These are phyloP conservation scores for Leptosomus discolor DNA, from an alignment of 2,113 vertebrate species.

Conservation along the genomic window DNA sequence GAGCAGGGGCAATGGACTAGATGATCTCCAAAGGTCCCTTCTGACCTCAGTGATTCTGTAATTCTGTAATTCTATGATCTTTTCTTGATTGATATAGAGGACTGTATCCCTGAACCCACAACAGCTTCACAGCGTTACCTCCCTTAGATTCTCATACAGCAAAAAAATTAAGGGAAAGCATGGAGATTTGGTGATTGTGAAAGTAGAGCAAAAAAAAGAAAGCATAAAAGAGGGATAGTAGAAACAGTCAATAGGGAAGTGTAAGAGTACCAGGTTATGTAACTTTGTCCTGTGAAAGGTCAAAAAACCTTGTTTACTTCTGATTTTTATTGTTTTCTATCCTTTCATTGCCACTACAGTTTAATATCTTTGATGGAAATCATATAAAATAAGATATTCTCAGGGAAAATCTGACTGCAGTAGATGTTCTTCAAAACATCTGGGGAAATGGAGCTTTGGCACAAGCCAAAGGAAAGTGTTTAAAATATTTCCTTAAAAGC, in stretches of 20 bases:
- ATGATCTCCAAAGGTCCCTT: background rate
- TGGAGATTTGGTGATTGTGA: background rate
- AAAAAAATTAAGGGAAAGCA: background rate
- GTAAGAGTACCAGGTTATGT: background rate
- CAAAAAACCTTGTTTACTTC: background rate
- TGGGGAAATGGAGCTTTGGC: background rate
- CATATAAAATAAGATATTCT: background rate
- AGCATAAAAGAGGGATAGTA: background rate
- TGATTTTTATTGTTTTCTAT: background rate
- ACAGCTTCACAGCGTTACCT: background rate
- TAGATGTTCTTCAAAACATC: background rate
- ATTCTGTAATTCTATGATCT: background rate
- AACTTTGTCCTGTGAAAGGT: background rate
- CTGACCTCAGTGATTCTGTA: background rate
- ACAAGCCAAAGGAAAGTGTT: background rate
- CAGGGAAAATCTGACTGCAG: background rate
- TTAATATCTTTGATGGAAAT: background rate
- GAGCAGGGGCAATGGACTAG: accelerated
- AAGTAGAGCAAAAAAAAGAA: background rate
- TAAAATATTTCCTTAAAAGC: background rate
- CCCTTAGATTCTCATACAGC: background rate
- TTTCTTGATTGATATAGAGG: background rate
- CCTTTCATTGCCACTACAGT: background rate
- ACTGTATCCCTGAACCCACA: background rate
- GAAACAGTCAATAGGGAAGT: background rate